Base-by-base conservation (phyloP, 1,140 invertebrate species). In the Diabrotica virgifera region DNA sequence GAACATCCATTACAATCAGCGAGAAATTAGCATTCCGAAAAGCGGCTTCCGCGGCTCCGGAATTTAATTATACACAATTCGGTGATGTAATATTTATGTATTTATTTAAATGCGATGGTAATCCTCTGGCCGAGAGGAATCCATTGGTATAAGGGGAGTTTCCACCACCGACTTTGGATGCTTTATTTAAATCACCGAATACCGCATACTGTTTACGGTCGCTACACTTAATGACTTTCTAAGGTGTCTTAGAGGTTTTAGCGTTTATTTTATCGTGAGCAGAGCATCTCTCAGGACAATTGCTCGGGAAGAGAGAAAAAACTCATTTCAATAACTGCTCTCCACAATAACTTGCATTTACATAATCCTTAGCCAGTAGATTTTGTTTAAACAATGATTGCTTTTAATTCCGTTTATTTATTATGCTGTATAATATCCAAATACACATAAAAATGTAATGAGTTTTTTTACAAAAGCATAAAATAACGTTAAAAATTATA, bases 91-190 rank as follows among this genome's bases (percentile, higher is more conserved):
- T 79, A 79, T 79, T 79, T 79, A 79, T 79, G 77, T 79, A 79
- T 79, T 79, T 79, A 79, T 79, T 79, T 78, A 79, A 78, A 79
- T 79, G 75, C 72, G 72, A 77, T 79, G 77, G 77, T 79, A 77
- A 77, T 77, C 72, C 76, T 65, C 67, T 69, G 67, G 67, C 67
- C 67, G 63, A 69, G 64, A 61, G 59, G 57, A 69, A 66, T 66
- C 67, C 64, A 66, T 66, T 65, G 67, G 63, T 62, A 46, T 46
- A 52, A 59, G 60, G 67, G 61, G 60, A 63, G 60, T 60, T 64
- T 66, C 51, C 60, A 46, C 40, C 40, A 46, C 46, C 54, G 62
- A 57, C 14, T 50, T 69, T 35, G 67, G 55, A 52, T 52, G 67
- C 61, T 58, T 67, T 69, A 69, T 68, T 68, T 63, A 66, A 69